phyloP scores from a whole-genome alignment of 2,888 invertebrate genomes.

The Trachelus troglodyta region DNA sequence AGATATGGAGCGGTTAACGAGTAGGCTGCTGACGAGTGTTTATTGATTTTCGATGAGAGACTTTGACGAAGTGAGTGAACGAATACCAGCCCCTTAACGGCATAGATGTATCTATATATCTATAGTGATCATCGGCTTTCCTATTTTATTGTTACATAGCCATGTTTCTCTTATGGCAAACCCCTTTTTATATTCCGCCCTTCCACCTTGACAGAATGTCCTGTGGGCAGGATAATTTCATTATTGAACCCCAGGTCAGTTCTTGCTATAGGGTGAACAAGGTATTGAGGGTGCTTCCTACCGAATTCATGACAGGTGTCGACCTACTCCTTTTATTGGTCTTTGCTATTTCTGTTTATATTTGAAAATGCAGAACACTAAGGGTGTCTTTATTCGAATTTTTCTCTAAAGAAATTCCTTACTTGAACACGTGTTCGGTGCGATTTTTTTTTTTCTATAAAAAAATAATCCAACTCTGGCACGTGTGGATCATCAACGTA shows the following conservation, averaged over 20 bases:
- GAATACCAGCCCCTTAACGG: neutral
- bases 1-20: neutral
- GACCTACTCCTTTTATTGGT: neutral
- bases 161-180: neutral
- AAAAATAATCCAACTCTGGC: neutral
- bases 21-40: conserved; percentile 2
- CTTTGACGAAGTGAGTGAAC: neutral
- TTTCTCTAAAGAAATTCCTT: neutral
- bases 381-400: neutral
- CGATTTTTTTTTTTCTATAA: neutral
- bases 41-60: conserved; percentile 23
- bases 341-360: neutral
- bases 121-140: neutral
- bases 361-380: neutral
- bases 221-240: conserved; percentile 38
- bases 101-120: neutral
- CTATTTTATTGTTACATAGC: neutral
- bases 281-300: neutral
- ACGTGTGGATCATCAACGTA: neutral
- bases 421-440: neutral
- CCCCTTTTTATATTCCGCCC: neutral
- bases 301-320: neutral
- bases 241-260: conserved; percentile 50
- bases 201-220: neutral
- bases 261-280: conserved; percentile 2